Percentiles rank a stretch among this genome's conserved stretches.
Evolutionary conservation across 2,113 vertebrate species (phyloP).

Genomic region (Typhlomys cinereus): DNA sequence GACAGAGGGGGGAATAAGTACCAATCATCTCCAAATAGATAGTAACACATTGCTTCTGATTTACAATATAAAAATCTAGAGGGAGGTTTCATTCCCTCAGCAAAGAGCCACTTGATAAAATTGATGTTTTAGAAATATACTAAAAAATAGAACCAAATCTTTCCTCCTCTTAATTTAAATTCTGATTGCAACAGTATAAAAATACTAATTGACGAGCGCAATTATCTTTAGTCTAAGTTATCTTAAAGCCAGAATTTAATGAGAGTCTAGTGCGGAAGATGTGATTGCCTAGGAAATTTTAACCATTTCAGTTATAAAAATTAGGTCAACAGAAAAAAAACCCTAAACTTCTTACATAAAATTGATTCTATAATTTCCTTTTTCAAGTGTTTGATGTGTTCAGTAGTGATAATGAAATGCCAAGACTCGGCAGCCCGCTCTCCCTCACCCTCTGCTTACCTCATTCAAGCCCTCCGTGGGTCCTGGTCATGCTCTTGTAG

Average conservation of each 20-base stretch:
- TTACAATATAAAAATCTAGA: constrained; percentile 5
- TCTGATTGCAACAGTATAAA: neutral
- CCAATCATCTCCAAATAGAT: constrained; percentile 2
- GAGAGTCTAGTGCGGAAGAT: neutral
- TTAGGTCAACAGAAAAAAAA: constrained; percentile 5
- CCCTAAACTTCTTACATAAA: constrained; percentile 11
- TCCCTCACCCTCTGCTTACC: neutral
- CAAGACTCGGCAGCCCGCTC: neutral
- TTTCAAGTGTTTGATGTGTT: neutral
- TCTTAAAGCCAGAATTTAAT: constrained; percentile 10
- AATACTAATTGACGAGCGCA: neutral
- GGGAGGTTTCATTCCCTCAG: neutral
- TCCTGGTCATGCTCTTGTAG: neutral
- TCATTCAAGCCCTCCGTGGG: neutral
- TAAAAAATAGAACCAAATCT: neutral
- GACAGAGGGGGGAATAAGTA: neutral
- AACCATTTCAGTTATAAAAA: constrained; percentile 15
- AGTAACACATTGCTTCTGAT: neutral
- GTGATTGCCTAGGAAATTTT: constrained; percentile 25
- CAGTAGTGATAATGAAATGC: neutral
- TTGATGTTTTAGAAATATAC: neutral
- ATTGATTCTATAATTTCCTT: constrained; percentile 6
- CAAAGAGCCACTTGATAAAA: neutral
- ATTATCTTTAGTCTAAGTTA: constrained; percentile 9
- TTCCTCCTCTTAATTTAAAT: constrained; percentile 20